phyloP scores from a whole-genome alignment of 2,888 invertebrate species.

The Caenorhabditis sp. region DNA sequence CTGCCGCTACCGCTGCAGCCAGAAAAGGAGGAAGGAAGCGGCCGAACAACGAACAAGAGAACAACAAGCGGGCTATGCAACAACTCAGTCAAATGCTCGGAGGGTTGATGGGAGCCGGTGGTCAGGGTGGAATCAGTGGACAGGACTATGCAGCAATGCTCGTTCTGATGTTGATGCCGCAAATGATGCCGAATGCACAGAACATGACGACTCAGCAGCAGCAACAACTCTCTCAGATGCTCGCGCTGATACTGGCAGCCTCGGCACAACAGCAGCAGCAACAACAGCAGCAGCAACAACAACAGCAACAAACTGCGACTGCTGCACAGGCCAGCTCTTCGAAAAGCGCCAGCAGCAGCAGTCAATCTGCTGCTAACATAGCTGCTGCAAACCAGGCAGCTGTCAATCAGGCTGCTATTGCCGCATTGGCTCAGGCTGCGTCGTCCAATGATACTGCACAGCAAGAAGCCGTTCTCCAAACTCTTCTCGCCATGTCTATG shows the following conservation, averaged over 20 bases:
- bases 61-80: slow-evolving; percentile 78
- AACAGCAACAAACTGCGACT: slow-evolving; percentile 49
- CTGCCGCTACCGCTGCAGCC: slow-evolving; percentile 7
- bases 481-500: slow-evolving; percentile 20
- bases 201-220: slow-evolving; percentile 29
- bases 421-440: slow-evolving; percentile 14
- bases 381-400: no score
- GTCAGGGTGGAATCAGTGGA: background rate
- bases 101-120: slow-evolving; percentile 61
- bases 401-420: slow-evolving; percentile 17
- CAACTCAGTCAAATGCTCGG: slow-evolving; percentile 59
- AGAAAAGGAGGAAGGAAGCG: slow-evolving; percentile 43
- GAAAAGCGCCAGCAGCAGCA: slow-evolving; percentile 33
- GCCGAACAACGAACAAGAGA: slow-evolving; percentile 59
- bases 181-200: slow-evolving; percentile 35
- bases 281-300: no score
- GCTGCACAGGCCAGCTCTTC: slow-evolving; percentile 15
- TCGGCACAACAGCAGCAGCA: slow-evolving; percentile 43
- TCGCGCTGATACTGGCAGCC: background rate
- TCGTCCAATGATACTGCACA: slow-evolving; percentile 19
- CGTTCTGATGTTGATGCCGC: slow-evolving; percentile 57
- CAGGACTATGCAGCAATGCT: slow-evolving; percentile 45
- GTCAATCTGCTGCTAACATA: no score
- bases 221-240: slow-evolving; percentile 34
- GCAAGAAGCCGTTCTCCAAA: slow-evolving; percentile 35